Evolutionary conservation across 2,113 vertebrate species (phyloP).

Genomic region (Phaethornis superciliosus): DNA sequence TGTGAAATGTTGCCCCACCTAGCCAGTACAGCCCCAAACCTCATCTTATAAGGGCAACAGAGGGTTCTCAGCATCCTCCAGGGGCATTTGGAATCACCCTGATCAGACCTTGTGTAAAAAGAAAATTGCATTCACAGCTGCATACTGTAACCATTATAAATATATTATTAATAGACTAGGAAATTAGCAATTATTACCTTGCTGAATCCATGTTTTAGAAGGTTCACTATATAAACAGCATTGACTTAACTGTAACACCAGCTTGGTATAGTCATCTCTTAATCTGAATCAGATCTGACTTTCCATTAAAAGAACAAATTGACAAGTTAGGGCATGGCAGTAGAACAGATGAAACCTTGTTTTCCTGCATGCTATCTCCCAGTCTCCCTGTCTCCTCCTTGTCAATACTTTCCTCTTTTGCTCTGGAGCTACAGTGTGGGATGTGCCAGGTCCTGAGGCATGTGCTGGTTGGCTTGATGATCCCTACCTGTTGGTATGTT

Average conservation of each 20-base stretch:
- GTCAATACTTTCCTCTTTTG: neutral
- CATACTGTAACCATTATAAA: neutral
- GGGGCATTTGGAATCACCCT: neutral
- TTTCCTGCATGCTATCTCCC: neutral
- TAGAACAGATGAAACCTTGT: neutral
- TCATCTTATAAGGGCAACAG: neutral
- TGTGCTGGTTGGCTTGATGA: neutral
- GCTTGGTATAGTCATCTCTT: neutral
- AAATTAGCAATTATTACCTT: neutral
- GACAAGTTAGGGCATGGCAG: neutral
- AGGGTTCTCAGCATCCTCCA: neutral
- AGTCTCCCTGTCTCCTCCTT: neutral
- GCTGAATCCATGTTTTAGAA: neutral
- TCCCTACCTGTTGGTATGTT: neutral
- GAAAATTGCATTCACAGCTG: neutral
- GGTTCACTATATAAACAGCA: neutral
- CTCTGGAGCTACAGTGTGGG: rapidly evolving
- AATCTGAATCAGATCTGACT: neutral
- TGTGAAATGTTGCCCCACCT: neutral
- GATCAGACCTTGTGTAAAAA: neutral
- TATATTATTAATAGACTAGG: neutral
- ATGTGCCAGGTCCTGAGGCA: neutral
- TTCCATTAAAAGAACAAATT: neutral
- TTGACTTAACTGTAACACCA: neutral
- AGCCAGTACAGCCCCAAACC: neutral